Evolutionary conservation across 2,888 invertebrate species (phyloP).

Genomic region (Cantharis rustica): DNA sequence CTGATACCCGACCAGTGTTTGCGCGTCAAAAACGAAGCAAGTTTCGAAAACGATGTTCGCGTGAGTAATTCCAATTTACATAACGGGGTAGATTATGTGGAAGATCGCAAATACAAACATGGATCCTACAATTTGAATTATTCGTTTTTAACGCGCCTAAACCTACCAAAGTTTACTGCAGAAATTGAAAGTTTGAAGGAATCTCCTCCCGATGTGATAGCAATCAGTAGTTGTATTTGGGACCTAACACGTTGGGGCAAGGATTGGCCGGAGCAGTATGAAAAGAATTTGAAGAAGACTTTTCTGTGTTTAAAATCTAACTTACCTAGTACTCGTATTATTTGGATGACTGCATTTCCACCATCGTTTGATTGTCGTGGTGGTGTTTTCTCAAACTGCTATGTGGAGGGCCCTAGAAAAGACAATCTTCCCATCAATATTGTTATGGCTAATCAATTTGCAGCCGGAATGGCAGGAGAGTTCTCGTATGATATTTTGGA

Average conservation of each 20-base stretch:
- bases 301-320: conserved; percentile 49
- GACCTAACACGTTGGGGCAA: conserved; percentile 46
- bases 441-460: conserved; percentile 58
- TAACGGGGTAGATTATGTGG: conserved; percentile 32
- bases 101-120: conserved; percentile 29
- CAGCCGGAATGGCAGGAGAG: conserved; percentile 47
- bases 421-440: conserved; percentile 55
- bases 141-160: conserved; percentile 36
- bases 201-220: conserved; percentile 33
- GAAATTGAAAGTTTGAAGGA: conserved; percentile 14
- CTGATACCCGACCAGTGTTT: conserved; percentile 24
- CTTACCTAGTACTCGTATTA: conserved; percentile 53
- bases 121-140: conserved; percentile 14
- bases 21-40: conserved; percentile 33
- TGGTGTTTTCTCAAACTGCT: conserved; percentile 56
- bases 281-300: conserved; percentile 52
- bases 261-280: conserved; percentile 49
- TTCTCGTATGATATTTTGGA: conserved; percentile 58
- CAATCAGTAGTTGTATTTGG: conserved; percentile 41
- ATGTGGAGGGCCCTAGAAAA: conserved; percentile 52
- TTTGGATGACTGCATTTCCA: conserved; percentile 59
- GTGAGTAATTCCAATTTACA: conserved; percentile 32
- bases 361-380: conserved; percentile 53
- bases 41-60: conserved; percentile 28
- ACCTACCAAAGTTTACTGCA: conserved; percentile 25